Evolutionary conservation across 92 coral and sea anemone genomes (phyloP).

Genomic region (Heteractis magnifica): DNA sequence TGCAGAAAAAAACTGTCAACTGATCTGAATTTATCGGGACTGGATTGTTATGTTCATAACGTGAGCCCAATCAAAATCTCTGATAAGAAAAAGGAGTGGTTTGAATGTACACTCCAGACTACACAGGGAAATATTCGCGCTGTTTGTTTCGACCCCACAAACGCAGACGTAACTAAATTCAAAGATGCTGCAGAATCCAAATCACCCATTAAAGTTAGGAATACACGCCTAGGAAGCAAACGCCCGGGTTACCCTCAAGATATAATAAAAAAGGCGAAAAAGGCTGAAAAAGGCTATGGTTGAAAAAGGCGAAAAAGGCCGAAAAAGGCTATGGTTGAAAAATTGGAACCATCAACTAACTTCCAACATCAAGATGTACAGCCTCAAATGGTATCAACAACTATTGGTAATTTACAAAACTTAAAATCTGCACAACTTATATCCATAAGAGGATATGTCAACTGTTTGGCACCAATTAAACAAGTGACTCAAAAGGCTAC

Average conservation of each 20-base stretch:
- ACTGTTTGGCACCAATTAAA: constrained; percentile 18
- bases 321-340: background rate
- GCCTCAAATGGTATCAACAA: constrained; percentile 9
- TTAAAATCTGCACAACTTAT: background rate
- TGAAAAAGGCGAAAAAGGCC: too few relatives aligned
- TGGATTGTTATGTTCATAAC: constrained; percentile 24
- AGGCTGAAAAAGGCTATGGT: too few relatives aligned
- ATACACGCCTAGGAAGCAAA: constrained; percentile 36
- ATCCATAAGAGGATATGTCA: background rate
- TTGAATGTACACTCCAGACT: constrained; percentile 39
- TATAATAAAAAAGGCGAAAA: constrained; percentile 2
- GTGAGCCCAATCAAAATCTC: constrained; percentile 30
- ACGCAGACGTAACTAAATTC: background rate
- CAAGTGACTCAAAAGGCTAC: constrained; percentile 25
- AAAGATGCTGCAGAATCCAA: constrained; percentile 28
- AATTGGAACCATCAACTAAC: background rate
- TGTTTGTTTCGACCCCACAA: constrained; percentile 14
- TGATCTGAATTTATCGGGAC: too few relatives aligned
- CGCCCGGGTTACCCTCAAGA: constrained; percentile 20
- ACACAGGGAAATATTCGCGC: constrained; percentile 27
- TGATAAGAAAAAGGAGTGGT: constrained; percentile 30
- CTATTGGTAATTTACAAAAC: constrained; percentile 28
- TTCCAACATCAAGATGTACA: background rate
- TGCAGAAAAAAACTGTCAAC: too few relatives aligned
- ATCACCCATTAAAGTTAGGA: constrained; percentile 41